phyloP scores from a whole-genome alignment of 2,797 vertebrate species.

The Catharus ustulatus region DNA sequence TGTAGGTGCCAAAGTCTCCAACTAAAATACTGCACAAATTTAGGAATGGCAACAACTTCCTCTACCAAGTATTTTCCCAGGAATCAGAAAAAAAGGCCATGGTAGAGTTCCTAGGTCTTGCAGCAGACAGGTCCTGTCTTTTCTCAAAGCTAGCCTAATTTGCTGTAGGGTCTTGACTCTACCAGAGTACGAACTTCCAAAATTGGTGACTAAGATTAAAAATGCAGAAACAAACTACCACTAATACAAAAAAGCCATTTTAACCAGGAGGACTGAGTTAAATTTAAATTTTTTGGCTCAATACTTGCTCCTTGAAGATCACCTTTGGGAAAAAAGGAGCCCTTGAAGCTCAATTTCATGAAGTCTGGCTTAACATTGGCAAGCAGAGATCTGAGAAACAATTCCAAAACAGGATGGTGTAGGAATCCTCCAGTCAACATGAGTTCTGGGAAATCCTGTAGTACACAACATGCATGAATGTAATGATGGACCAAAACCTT shows the following conservation, averaged over 20 bases:
- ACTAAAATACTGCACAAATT: not conserved
- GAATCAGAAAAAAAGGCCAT: not conserved
- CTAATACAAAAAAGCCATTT: not conserved
- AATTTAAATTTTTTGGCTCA: not conserved
- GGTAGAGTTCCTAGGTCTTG: not conserved
- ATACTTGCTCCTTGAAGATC: not conserved
- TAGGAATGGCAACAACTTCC: not conserved
- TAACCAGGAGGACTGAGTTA: not conserved
- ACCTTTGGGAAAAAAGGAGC: not conserved
- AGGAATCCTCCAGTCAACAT: not conserved
- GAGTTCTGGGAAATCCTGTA: not conserved
- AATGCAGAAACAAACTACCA: not conserved
- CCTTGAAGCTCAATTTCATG: not conserved
- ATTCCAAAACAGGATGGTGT: not conserved
- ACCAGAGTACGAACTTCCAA: not conserved
- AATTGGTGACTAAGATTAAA: not conserved
- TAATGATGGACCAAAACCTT: not conserved
- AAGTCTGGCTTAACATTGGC: not conserved
- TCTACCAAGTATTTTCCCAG: not conserved
- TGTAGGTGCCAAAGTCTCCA: not conserved
- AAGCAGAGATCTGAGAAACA: not conserved
- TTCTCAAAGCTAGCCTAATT: not conserved
- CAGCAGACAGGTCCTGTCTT: not conserved
- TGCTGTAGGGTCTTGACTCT: not conserved
- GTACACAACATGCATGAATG: rapidly evolving